Percentiles rank a stretch among this genome's conserved stretches.
Evolutionary conservation across 2,797 vertebrate genomes (phyloP).

Genomic region (Chelon auratus): DNA sequence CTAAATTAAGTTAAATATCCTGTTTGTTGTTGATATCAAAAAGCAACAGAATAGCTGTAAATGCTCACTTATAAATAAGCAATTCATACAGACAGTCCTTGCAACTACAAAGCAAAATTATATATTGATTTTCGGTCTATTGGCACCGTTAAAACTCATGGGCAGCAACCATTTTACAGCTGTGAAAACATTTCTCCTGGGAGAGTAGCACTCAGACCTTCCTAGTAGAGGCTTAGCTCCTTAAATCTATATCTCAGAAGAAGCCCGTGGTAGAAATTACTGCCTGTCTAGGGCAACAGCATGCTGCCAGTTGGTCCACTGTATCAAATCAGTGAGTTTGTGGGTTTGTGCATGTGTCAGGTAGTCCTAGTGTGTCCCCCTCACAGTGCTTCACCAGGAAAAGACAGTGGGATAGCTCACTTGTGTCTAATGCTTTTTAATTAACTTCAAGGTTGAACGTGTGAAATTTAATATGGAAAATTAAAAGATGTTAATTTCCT

Average conservation of each 20-base stretch:
- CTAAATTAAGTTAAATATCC: conserved; percentile 14
- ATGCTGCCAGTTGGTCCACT: conserved; percentile 28
- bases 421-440: conserved; percentile 80
- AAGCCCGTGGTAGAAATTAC: conserved; percentile 59
- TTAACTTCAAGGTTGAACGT: conserved; percentile 85
- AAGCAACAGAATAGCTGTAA: background rate
- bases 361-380: conserved; percentile 14
- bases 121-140: conserved; percentile 71
- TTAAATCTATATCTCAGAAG: conserved; percentile 62
- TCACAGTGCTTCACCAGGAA: conserved; percentile 24
- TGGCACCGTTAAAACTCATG: conserved; percentile 57
- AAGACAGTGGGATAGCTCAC: conserved; percentile 47
- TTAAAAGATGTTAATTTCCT: conserved; percentile 87
- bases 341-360: conserved; percentile 40
- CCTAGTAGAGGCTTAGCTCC: conserved; percentile 33
- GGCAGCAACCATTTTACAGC: conserved; percentile 52
- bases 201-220: conserved; percentile 45
- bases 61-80: conserved; percentile 8
- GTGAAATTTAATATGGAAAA: conserved; percentile 86
- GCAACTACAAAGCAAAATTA: conserved; percentile 63
- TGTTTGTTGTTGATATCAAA: conserved; percentile 1
- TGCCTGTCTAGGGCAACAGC: conserved; percentile 52
- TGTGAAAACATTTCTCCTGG: conserved; percentile 65
- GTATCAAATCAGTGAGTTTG: conserved; percentile 35
- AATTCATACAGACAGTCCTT: conserved; percentile 40